These are phyloP conservation scores for Mystacides longicornis DNA, from an alignment of 2,888 invertebrate species.

Conservation along the genomic window DNA sequence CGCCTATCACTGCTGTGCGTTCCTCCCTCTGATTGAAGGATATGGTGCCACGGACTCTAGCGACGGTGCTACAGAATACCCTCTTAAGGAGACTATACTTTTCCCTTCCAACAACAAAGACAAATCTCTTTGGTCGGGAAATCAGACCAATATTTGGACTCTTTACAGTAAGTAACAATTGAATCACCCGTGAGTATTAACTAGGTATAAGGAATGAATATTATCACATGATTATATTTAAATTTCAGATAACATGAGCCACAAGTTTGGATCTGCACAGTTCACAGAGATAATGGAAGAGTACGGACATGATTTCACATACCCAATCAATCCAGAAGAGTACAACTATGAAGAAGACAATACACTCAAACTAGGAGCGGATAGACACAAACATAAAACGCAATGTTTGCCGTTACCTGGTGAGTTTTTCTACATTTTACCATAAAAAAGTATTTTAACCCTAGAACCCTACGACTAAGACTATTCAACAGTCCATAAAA, in stretches of 20 bases:
- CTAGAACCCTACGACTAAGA: no score
- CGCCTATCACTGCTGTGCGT: slow-evolving; percentile 95
- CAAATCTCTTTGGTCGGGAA: slow-evolving; percentile 71
- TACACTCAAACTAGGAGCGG: slow-evolving; percentile 32
- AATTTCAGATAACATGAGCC: slow-evolving; percentile 59
- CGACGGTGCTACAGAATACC: slow-evolving; percentile 50
- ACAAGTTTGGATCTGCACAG: slow-evolving; percentile 61
- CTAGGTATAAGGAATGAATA: not conserved
- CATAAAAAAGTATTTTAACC: no score
- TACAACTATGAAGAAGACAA: slow-evolving; percentile 64
- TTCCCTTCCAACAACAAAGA: slow-evolving; percentile 65
- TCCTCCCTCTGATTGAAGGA: slow-evolving; percentile 59
- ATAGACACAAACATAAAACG: slow-evolving; percentile 42
- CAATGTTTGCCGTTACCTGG: slow-evolving; percentile 81
- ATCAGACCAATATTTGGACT: slow-evolving; percentile 75
- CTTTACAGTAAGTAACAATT: slow-evolving; percentile 60
- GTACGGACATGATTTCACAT: slow-evolving; percentile 61
- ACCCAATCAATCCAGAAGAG: slow-evolving; percentile 65
- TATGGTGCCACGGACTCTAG: slow-evolving; percentile 27
- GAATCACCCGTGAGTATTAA: not conserved
- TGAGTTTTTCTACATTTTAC: slow-evolving; percentile 28
- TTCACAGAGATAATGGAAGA: slow-evolving; percentile 64
- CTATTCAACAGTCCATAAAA: no score
- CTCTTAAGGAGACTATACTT: slow-evolving; percentile 57
- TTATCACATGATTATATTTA: not conserved